Conservation (phyloP, 2,888 invertebrate species). For the Acanthosoma haemorrhoidale region DNA sequence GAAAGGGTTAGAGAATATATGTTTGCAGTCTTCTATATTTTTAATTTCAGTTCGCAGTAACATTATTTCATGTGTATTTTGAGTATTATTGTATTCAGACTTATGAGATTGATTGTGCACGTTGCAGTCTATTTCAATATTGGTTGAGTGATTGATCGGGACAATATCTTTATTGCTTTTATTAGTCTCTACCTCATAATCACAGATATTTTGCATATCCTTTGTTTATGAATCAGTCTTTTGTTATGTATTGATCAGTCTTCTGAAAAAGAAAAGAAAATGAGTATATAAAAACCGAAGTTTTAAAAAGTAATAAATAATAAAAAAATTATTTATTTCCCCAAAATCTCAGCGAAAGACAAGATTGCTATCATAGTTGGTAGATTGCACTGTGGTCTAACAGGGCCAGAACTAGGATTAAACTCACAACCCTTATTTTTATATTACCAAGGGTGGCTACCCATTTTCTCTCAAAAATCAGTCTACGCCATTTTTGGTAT, state of each 20-base stretch:
- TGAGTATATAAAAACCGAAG: not conserved
- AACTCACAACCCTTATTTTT: no score
- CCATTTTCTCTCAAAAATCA: no score
- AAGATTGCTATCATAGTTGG: no score
- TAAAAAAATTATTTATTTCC: not conserved
- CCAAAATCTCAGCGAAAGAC: no score
- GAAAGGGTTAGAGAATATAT: not conserved
- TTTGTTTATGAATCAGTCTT: slow-evolving; percentile 11
- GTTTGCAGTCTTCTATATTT: slow-evolving; percentile 3
- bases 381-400: no score
- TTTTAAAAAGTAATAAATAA: not conserved
- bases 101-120: not conserved
- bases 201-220: not conserved
- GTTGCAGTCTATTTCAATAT: slow-evolving; percentile 16
- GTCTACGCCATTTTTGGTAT: no score
- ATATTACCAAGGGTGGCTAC: no score
- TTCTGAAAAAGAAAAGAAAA: slow-evolving; percentile 20
- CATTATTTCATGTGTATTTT: not conserved
- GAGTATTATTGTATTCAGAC: slow-evolving; percentile 27
- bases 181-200: not conserved
- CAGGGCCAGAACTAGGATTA: no score
- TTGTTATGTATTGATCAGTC: slow-evolving; percentile 30
- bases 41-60: not conserved
- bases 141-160: not conserved
- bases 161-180: not conserved